A percentile compares a stretch with the other conserved stretches of the same genome.
phyloP scores from a whole-genome alignment of 1,140 invertebrate species.

The Cydia amplana region DNA sequence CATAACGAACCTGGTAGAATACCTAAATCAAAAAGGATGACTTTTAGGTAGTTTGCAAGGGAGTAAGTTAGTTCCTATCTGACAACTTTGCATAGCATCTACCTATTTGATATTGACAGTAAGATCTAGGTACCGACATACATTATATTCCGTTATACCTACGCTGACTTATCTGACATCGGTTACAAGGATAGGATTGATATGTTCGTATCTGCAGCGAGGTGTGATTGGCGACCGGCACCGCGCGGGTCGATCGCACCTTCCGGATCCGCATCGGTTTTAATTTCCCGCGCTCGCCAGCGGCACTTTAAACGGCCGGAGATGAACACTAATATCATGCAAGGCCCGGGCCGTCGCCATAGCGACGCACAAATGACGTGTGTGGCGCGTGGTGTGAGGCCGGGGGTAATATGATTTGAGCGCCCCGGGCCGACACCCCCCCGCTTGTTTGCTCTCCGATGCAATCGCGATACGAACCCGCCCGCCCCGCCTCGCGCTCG shows the following conservation, averaged over 20 bases:
- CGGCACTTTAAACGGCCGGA: slow-evolving; percentile 71
- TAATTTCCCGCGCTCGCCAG: slow-evolving; percentile 72
- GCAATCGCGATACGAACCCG: slow-evolving; percentile 74
- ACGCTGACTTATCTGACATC: background rate
- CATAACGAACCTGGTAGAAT: background rate
- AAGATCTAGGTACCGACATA: background rate
- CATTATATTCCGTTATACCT: background rate
- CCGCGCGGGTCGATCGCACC: slow-evolving; percentile 53
- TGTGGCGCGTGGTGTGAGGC: slow-evolving; percentile 64
- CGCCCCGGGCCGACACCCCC: slow-evolving; percentile 57
- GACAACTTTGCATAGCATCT: background rate
- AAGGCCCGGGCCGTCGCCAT: slow-evolving; percentile 77
- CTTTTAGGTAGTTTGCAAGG: too few relatives aligned
- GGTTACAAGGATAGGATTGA: slow-evolving; percentile 1
- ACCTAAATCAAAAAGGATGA: background rate
- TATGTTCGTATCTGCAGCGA: background rate
- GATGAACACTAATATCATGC: slow-evolving; percentile 79
- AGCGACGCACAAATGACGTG: slow-evolving; percentile 75
- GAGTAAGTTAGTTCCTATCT: background rate
- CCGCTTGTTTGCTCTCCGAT: slow-evolving; percentile 77
- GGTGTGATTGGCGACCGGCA: slow-evolving; percentile 34
- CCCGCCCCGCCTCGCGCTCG: slow-evolving; percentile 41
- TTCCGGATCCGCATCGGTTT: slow-evolving; percentile 70
- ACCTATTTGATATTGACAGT: background rate
- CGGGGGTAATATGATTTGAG: slow-evolving; percentile 77